These are phyloP conservation scores for Coccyzus lansbergi DNA, from an alignment of 2,797 vertebrate species.

Conservation along the genomic window DNA sequence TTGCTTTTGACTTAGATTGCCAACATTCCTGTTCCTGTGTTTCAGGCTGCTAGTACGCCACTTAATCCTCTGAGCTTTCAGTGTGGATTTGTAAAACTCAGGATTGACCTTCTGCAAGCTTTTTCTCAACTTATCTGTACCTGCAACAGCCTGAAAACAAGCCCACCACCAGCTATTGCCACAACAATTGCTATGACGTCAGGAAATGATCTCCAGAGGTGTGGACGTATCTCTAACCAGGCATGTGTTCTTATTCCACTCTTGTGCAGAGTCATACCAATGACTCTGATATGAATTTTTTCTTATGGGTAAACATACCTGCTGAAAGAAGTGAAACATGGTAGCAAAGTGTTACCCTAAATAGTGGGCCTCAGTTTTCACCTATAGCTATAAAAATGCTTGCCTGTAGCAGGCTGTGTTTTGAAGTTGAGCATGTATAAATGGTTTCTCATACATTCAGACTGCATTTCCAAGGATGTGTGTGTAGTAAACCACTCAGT, in stretches of 20 bases:
- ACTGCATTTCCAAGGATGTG: neutral
- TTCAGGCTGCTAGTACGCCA: slow-evolving; percentile 95
- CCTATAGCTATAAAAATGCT: neutral
- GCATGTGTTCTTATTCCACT: slow-evolving; percentile 56
- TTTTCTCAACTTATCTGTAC: slow-evolving; percentile 97
- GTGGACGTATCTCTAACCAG: slow-evolving; percentile 96
- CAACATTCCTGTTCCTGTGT: neutral
- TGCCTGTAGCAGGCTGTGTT: neutral
- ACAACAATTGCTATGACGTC: slow-evolving; percentile 92
- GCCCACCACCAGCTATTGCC: slow-evolving; percentile 96
- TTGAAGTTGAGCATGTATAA: accelerated
- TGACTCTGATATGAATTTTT: neutral
- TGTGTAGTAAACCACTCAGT: accelerated
- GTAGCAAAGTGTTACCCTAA: neutral
- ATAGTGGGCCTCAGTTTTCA: neutral
- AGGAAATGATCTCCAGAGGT: slow-evolving; percentile 93
- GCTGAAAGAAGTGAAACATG: neutral
- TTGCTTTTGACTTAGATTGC: slow-evolving; percentile 28
- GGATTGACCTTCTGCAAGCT: slow-evolving; percentile 95
- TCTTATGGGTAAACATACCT: neutral
- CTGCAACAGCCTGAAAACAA: slow-evolving; percentile 98
- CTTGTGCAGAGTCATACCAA: neutral
- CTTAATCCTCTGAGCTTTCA: slow-evolving; percentile 96
- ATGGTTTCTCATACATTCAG: neutral
- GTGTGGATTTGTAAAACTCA: slow-evolving; percentile 97